Base-by-base conservation (phyloP, 2,113 vertebrate species). In the Sterrhoptilus dennistouni region DNA sequence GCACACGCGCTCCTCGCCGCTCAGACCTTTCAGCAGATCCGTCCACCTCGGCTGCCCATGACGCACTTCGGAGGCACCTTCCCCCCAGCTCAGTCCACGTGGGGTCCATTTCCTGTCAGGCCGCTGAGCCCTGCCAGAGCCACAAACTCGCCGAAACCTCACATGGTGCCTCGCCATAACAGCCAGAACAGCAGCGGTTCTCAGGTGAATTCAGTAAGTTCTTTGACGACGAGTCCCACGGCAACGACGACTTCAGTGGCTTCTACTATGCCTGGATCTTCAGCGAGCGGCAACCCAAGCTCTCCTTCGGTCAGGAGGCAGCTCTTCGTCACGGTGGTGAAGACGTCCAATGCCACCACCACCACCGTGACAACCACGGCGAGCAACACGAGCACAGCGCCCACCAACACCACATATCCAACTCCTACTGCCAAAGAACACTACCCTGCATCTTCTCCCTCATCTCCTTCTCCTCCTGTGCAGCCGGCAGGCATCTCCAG, bases 21-120 rank as follows among this genome's bases (percentile, higher is more conserved):
- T 95, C 99, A 99, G 98, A 99, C 99, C 83, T 99, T 99, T 98
- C 99, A 99, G 97, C 99, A 99, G 96, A 99, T 99, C 98, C 98
- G 99, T 97, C 99, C 99, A 60, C 99, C 99, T 53, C 98, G 99
- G 80, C 98, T 99, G 95, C 99, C 99, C 95, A 99, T 99, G 99
- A 99, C 99, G 6, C 99, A 99, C 97, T 99, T 99, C 33, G 99
- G 99, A 90, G 99, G 99, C 82, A 99, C 99, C 84, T 99, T 99
- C 96, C 98, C 99, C 40, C 99, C 99, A 11, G 98, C 99, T 17
- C 98, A 99, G 76, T 99, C 99, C 93, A 99, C 99, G 6, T 99
- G 99, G 99, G 99, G 99, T 31, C 99, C 99, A 2, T 99, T 99
- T 95, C 99, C 99, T 3, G 99, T 99, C 91, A 98, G 99, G 93